Evolutionary conservation across 2,797 vertebrate genomes (phyloP).

Genomic region (Vespertilio murinus): DNA sequence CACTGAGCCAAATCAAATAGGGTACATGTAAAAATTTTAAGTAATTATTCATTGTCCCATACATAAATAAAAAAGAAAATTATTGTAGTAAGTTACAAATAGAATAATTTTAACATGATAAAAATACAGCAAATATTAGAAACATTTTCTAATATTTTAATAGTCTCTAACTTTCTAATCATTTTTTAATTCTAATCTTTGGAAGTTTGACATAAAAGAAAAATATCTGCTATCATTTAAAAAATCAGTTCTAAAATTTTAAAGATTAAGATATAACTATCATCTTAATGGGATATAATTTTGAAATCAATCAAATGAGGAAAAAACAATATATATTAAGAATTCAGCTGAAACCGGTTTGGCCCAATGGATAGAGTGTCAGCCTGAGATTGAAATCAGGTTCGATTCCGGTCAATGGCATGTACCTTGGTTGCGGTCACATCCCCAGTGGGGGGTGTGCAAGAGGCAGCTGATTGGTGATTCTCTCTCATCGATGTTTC

Average conservation of each 20-base stretch:
- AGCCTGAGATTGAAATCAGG: too few species aligned
- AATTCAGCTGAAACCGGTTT: too few species aligned
- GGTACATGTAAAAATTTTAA: background rate
- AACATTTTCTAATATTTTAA: background rate
- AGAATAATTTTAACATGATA: background rate
- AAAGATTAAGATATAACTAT: background rate
- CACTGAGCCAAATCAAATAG: too few species aligned
- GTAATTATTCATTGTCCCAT: background rate
- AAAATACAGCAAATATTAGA: background rate
- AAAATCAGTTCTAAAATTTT: background rate
- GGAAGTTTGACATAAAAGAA: background rate
- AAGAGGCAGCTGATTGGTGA: too few species aligned
- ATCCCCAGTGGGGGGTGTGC: too few species aligned
- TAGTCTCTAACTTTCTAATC: background rate
- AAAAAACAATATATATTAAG: background rate
- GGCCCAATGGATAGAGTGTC: too few species aligned
- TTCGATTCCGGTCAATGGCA: too few species aligned
- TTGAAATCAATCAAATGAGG: background rate
- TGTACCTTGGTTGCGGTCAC: too few species aligned
- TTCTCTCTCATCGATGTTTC: too few species aligned
- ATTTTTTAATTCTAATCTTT: background rate
- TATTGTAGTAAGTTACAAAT: background rate
- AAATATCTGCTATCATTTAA: background rate
- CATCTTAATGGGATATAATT: background rate
- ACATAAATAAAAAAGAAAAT: background rate